Evolutionary conservation across 2,888 invertebrate species (phyloP).

Genomic region (Hydrotaea diabolus): DNA sequence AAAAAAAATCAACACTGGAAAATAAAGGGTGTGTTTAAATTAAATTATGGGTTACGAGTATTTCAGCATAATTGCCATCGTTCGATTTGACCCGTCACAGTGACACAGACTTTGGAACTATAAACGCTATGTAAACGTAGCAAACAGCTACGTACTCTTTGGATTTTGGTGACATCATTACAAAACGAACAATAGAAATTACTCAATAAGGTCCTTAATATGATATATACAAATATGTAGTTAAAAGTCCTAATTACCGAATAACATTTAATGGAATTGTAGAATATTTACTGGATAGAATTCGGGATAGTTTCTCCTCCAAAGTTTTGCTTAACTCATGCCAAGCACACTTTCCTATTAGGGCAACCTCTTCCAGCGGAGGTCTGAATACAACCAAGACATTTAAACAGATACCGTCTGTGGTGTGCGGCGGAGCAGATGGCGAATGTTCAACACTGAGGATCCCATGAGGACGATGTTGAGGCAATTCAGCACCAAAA

Average conservation of each 20-base stretch:
- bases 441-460: constrained; percentile 88
- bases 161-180: not conserved
- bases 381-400: constrained; percentile 91
- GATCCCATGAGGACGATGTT: constrained; percentile 90
- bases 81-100: not conserved
- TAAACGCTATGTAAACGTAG: not conserved
- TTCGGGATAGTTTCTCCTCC: constrained; percentile 84
- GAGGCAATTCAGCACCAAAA: constrained; percentile 92
- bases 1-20: not conserved
- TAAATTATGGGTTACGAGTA: not conserved
- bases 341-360: constrained; percentile 95
- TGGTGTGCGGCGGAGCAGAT: constrained; percentile 80
- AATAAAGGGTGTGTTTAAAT: not conserved
- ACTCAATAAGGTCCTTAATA: not conserved
- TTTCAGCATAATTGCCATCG: not conserved
- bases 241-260: constrained; percentile 79
- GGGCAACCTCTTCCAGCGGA: constrained; percentile 91
- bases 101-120: not conserved
- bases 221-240: constrained; percentile 33
- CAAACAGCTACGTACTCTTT: not conserved
- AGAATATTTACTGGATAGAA: constrained; percentile 88
- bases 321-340: constrained; percentile 89
- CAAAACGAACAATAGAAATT: constrained; percentile 5
- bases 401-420: constrained; percentile 91
- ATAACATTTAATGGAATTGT: constrained; percentile 92